Percentiles rank a stretch among this genome's conserved stretches.
Evolutionary conservation across 30 jellyfish, hydroid and myxozoan genomes (phyloP).

Genomic region (Sanderia malayensis): DNA sequence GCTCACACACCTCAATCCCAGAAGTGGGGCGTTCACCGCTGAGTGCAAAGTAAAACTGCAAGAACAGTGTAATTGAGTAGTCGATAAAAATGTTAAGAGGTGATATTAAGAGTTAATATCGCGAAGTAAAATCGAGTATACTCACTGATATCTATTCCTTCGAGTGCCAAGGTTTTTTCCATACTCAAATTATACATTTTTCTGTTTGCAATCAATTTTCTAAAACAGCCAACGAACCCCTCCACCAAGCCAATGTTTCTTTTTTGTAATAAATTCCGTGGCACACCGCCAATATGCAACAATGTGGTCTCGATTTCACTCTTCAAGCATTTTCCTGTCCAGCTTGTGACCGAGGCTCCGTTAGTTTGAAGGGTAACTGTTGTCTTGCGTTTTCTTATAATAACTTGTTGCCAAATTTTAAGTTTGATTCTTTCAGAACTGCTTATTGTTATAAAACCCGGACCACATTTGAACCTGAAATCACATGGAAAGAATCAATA

Average conservation of each 20-base stretch:
- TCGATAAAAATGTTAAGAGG: no score
- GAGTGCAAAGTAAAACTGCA: no score
- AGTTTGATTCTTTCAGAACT: slow-evolving; percentile 10
- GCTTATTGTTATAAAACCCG: slow-evolving; percentile 49
- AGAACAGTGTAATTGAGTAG: no score
- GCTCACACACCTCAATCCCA: no score
- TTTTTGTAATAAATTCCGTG: not conserved
- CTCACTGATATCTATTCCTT: slow-evolving; percentile 56
- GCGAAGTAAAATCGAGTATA: no score
- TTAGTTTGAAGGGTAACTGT: slow-evolving; percentile 31
- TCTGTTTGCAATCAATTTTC: slow-evolving; percentile 30
- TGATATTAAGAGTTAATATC: no score
- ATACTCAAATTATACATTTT: not conserved
- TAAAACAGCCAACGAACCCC: slow-evolving; percentile 65
- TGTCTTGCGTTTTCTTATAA: slow-evolving; percentile 22
- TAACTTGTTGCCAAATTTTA: slow-evolving; percentile 45
- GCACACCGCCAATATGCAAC: slow-evolving; percentile 60
- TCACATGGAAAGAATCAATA: not conserved
- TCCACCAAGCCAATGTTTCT: slow-evolving; percentile 37
- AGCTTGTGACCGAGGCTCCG: slow-evolving; percentile 14
- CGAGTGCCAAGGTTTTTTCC: slow-evolving; percentile 14
- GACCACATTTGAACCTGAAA: slow-evolving; percentile 55
- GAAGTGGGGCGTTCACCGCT: no score
- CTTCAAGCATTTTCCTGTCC: slow-evolving; percentile 9
- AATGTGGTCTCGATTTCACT: not conserved